phyloP scores from a whole-genome alignment of 23 tunicate species.

The Clavelina lepadiformis region DNA sequence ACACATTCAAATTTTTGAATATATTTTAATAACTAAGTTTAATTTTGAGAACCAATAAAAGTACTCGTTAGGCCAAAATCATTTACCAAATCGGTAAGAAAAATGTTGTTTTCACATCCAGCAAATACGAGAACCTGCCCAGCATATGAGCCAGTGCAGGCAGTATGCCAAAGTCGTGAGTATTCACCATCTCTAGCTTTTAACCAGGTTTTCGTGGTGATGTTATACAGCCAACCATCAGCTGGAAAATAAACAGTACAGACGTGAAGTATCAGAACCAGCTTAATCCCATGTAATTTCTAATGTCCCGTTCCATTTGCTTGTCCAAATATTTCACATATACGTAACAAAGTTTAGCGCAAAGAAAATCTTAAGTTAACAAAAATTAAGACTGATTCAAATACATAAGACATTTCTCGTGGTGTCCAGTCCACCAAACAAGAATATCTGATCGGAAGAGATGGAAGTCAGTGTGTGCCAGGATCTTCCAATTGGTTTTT shows the following conservation, averaged over 20 bases:
- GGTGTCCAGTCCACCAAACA: slow-evolving; percentile 16
- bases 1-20: too few species aligned
- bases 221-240: slow-evolving; percentile 8
- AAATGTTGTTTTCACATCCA: slow-evolving; percentile 4
- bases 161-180: slow-evolving; percentile 18
- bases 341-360: too few species aligned
- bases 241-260: slow-evolving; percentile 1
- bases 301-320: too few species aligned
- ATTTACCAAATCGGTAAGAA: slow-evolving; percentile 4
- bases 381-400: neutral
- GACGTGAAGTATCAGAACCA: neutral
- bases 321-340: too few species aligned
- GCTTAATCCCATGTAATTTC: too few species aligned
- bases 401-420: slow-evolving; percentile 1
- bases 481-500: slow-evolving; percentile 7
- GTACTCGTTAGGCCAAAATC: neutral
- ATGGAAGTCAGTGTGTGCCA: slow-evolving; percentile 11
- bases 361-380: too few species aligned
- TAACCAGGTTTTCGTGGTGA: neutral
- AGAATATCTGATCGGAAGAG: slow-evolving; percentile 1
- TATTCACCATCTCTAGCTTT: neutral
- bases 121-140: slow-evolving; percentile 7
- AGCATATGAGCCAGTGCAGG: neutral
- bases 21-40: neutral
- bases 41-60: neutral